A percentile compares a stretch with the other conserved stretches of the same genome.
Evolutionary conservation across 2,888 invertebrate species (phyloP).

Genomic region (Herminia tarsipennalis): DNA sequence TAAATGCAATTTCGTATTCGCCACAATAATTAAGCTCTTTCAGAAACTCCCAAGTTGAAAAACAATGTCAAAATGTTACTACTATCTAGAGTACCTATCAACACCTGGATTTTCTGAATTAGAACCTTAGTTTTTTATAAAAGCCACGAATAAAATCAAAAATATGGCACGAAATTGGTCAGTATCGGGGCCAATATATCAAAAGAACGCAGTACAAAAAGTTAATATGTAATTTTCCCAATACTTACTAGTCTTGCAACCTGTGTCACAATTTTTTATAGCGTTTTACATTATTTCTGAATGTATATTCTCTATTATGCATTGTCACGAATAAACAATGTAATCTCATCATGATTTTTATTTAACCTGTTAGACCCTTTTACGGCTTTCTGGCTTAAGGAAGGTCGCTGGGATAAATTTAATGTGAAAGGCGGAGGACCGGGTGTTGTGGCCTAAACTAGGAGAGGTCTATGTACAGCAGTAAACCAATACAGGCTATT

Average conservation of each 20-base stretch:
- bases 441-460: no score
- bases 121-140: background rate
- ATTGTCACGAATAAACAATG: constrained; percentile 83
- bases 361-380: no score
- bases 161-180: constrained; percentile 31
- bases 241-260: constrained; percentile 61
- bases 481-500: no score
- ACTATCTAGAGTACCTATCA: no score
- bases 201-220: constrained; percentile 49
- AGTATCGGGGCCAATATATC: constrained; percentile 30
- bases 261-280: constrained; percentile 68
- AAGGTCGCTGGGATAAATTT: no score
- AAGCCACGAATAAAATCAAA: constrained; percentile 17
- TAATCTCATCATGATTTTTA: constrained; percentile 65
- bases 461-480: no score
- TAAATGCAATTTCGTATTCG: no score
- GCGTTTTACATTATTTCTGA: constrained; percentile 66
- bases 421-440: no score
- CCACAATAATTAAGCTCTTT: no score
- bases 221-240: constrained; percentile 28
- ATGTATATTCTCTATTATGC: constrained; percentile 75
- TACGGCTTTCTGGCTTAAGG: no score
- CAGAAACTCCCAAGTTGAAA: no score
- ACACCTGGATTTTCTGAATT: background rate
- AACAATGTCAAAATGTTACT: no score